Percentiles rank a stretch among this genome's conserved stretches.
Conservation (phyloP, 92 coral and sea anemone species). For the Desmophyllum pertusum region DNA sequence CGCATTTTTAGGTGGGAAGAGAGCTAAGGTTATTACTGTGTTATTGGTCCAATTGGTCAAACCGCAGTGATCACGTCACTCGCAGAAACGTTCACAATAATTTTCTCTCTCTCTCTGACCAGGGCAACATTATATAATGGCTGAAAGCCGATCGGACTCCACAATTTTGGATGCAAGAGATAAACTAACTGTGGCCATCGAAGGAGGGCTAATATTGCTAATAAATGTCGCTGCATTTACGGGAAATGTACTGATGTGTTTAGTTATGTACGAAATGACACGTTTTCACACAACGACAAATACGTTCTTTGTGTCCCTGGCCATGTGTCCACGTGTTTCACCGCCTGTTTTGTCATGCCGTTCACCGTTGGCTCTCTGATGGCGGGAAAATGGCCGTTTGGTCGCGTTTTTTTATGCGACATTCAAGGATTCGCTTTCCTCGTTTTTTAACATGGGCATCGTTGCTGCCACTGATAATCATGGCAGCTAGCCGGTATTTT, state of each 20-base stretch:
- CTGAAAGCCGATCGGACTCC: too few species aligned
- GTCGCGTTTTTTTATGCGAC: slow-evolving; percentile 17
- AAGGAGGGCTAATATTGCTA: slow-evolving; percentile 28
- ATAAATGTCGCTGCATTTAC: slow-evolving; percentile 7
- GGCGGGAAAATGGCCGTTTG: slow-evolving; percentile 32
- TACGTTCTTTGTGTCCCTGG: slow-evolving; percentile 1
- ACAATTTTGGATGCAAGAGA: neutral
- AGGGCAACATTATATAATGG: too few species aligned
- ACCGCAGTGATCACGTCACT: too few species aligned
- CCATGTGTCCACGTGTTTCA: slow-evolving; percentile 13
- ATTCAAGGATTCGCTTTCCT: slow-evolving; percentile 24
- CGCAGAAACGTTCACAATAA: too few species aligned
- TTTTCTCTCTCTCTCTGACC: too few species aligned
- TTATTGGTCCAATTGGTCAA: too few species aligned
- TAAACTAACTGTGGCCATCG: neutral
- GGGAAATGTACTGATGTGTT: slow-evolving; percentile 35
- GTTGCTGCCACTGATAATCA: neutral
- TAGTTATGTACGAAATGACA: slow-evolving; percentile 8
- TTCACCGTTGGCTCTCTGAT: neutral
- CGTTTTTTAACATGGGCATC: slow-evolving; percentile 9
- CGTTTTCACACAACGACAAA: slow-evolving; percentile 25
- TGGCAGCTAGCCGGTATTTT: neutral
- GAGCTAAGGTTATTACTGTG: too few species aligned
- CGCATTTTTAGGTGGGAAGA: too few species aligned
- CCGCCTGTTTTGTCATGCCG: slow-evolving; percentile 22